These are phyloP conservation scores for Gallinago jamesoni DNA, from an alignment of 2,113 vertebrate species.

Conservation along the genomic window DNA sequence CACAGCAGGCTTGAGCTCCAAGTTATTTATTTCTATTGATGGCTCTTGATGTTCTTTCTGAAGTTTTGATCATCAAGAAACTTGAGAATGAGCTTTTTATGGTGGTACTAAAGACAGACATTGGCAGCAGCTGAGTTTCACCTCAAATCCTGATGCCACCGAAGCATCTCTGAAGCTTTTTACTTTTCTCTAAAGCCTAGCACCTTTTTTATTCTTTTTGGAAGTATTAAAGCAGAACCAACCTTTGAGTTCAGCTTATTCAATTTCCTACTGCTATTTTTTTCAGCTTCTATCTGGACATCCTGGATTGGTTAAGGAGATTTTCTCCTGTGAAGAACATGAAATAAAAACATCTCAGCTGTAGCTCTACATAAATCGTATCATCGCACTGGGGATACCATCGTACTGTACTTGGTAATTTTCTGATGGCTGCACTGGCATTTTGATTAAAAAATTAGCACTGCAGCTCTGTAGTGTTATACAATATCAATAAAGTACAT, in stretches of 20 bases:
- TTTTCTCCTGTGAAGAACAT: constrained; percentile 49
- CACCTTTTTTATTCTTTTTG: background rate
- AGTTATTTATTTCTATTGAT: background rate
- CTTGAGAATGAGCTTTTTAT: background rate
- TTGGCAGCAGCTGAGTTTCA: background rate
- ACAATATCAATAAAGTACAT: background rate
- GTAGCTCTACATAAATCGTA: constrained; percentile 24
- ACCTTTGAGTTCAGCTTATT: constrained; percentile 9
- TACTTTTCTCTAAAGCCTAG: background rate
- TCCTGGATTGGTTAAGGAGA: constrained; percentile 53
- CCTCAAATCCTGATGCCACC: background rate
- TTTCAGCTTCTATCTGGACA: constrained; percentile 11
- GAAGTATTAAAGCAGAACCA: constrained; percentile 16
- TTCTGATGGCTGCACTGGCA: constrained; percentile 42
- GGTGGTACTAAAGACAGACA: background rate
- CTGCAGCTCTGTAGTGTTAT: background rate
- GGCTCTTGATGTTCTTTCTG: background rate
- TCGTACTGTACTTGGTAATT: background rate
- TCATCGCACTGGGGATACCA: background rate
- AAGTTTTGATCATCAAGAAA: constrained; percentile 17
- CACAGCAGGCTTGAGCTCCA: background rate
- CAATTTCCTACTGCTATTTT: background rate
- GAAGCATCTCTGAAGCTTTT: background rate
- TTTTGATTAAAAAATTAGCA: constrained; percentile 53
- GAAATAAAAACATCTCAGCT: constrained; percentile 56